phyloP scores from a whole-genome alignment of 2,888 invertebrate genomes.

The Hofmannophila pseudospretella region DNA sequence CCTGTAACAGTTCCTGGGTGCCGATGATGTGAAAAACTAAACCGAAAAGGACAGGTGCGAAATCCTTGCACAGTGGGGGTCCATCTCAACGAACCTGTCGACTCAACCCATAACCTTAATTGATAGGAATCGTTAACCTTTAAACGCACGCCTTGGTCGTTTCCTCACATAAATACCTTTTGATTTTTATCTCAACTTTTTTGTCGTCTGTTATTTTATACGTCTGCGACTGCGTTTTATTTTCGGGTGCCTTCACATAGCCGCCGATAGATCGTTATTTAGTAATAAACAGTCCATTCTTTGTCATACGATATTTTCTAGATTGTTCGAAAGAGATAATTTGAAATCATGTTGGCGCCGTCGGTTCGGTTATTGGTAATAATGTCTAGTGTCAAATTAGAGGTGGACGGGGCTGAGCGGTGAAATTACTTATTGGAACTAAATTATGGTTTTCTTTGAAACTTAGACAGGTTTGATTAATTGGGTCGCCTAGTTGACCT shows the following conservation, averaged over 20 bases:
- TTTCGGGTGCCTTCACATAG: slow-evolving; percentile 65
- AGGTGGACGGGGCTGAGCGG: slow-evolving; percentile 23
- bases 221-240: slow-evolving; percentile 62
- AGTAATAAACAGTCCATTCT: slow-evolving; percentile 73
- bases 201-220: slow-evolving; percentile 65
- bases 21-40: slow-evolving; percentile 59
- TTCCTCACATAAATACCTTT: slow-evolving; percentile 69
- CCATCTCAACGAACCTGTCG: slow-evolving; percentile 47
- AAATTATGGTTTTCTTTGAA: slow-evolving; percentile 30
- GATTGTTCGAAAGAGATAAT: slow-evolving; percentile 54
- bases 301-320: slow-evolving; percentile 72
- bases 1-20: slow-evolving; percentile 57
- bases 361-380: slow-evolving; percentile 48
- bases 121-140: slow-evolving; percentile 77
- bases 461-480: slow-evolving; percentile 15
- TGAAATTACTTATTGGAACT: slow-evolving; percentile 33
- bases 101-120: slow-evolving; percentile 73
- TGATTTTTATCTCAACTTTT: slow-evolving; percentile 68
- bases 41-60: slow-evolving; percentile 64
- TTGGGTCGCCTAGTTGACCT: not conserved
- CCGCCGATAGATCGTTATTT: slow-evolving; percentile 67
- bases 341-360: slow-evolving; percentile 53
- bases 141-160: slow-evolving; percentile 65
- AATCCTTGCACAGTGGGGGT: slow-evolving; percentile 69
- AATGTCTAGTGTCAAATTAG: slow-evolving; percentile 50